phyloP scores from a whole-genome alignment of 2,797 vertebrate genomes.

The Galaxias olidus region DNA sequence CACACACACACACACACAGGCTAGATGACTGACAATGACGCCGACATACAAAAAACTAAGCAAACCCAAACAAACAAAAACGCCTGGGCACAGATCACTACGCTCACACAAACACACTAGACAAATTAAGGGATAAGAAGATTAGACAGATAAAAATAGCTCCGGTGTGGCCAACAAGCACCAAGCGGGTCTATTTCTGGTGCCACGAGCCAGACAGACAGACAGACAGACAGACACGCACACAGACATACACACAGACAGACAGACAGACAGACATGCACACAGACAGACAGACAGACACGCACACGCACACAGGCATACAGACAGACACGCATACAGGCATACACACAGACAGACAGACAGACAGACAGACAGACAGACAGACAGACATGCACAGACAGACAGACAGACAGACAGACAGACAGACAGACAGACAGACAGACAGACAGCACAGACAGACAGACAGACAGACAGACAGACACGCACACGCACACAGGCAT shows the following conservation, averaged over 20 bases:
- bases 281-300: conserved; percentile 5
- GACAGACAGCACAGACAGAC: too few species aligned
- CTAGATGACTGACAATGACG: conserved; percentile 43
- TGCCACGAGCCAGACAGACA: background rate
- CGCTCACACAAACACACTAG: conserved; percentile 45
- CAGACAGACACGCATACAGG: conserved; percentile 11
- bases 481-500: conserved; percentile 12
- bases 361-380: background rate
- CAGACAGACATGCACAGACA: conserved; percentile 9
- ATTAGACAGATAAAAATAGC: conserved; percentile 81
- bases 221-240: background rate
- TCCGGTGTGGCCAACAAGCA: conserved; percentile 51
- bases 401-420: conserved; percentile 11
- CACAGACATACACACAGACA: background rate
- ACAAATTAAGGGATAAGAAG: conserved; percentile 76
- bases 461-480: too few species aligned
- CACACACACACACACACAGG: conserved; percentile 39
- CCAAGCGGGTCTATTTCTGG: conserved; percentile 43
- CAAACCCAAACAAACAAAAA: conserved; percentile 1
- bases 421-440: conserved; percentile 3
- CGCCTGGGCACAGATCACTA: conserved; percentile 15
- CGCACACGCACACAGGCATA: too few species aligned
- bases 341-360: conserved; percentile 2
- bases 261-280: conserved; percentile 7
- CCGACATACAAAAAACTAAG: conserved; percentile 10